A percentile compares a stretch with the other conserved stretches of the same genome.
phyloP scores from a whole-genome alignment of 2,797 vertebrate species.

The Ptychobarbus kaznakovi region DNA sequence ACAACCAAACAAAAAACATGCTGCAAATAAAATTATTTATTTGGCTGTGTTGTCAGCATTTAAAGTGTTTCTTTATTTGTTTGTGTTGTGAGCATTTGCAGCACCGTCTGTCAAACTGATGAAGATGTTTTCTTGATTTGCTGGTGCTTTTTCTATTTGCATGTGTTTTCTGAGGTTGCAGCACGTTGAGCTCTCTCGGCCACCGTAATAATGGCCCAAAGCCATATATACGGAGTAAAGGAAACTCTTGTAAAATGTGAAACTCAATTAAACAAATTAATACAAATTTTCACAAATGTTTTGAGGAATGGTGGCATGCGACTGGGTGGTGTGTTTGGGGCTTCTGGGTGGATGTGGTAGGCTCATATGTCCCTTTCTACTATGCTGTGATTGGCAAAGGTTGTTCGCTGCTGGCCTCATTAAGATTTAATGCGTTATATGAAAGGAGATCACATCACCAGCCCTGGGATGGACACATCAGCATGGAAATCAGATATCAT shows the following conservation, averaged over 20 bases:
- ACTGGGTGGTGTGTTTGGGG: not conserved
- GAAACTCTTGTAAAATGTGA: conserved; percentile 6
- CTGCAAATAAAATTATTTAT: no score
- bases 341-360: conserved; percentile 3
- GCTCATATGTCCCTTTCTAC: conserved; percentile 31
- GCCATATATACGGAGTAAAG: not conserved
- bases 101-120: no score
- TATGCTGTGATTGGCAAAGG: conserved; percentile 28
- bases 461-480: conserved; percentile 25
- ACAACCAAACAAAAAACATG: no score
- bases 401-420: conserved; percentile 39
- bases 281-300: not conserved
- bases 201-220: not conserved
- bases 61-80: no score
- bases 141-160: no score
- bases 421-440: conserved; percentile 52
- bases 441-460: conserved; percentile 48
- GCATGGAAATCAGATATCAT: conserved; percentile 35
- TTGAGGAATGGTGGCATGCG: not conserved
- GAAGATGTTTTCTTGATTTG: no score
- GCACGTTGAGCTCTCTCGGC: no score
- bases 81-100: no score
- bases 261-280: conserved; percentile 9
- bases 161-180: no score
- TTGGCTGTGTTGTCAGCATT: no score